Percentiles rank a stretch among this genome's conserved stretches.
Evolutionary conservation across 2,888 invertebrate species (phyloP).

Genomic region (Phengaris alcon): DNA sequence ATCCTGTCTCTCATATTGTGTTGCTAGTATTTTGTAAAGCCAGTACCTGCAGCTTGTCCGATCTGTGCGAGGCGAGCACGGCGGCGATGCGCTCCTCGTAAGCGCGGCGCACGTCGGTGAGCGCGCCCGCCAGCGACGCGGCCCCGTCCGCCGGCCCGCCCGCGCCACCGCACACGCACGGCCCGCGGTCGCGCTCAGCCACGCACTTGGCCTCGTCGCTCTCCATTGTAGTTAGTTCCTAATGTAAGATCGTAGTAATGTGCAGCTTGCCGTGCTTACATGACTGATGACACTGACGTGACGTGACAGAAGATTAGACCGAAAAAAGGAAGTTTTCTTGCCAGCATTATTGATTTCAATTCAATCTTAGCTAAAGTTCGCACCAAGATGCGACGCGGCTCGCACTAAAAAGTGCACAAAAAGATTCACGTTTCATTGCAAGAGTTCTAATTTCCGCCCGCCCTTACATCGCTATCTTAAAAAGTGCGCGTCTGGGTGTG

Average conservation of each 20-base stretch:
- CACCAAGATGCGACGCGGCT: no score
- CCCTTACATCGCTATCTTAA: no score
- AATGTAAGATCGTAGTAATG: no score
- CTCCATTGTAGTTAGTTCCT: background rate
- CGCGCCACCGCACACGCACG: constrained; percentile 48
- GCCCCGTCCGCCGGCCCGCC: constrained; percentile 42
- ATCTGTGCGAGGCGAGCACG: constrained; percentile 70
- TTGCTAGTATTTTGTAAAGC: background rate
- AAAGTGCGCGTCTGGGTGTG: no score
- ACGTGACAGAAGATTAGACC: background rate
- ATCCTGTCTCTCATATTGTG: no score
- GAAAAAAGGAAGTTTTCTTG: background rate
- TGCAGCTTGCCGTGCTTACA: background rate
- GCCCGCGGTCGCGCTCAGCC: constrained; percentile 46
- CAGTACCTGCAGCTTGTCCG: constrained; percentile 52
- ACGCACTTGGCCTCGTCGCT: constrained; percentile 47
- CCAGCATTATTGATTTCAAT: background rate
- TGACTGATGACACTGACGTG: background rate
- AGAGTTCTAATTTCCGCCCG: no score
- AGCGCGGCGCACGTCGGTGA: constrained; percentile 80
- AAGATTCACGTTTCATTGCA: no score
- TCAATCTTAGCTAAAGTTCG: no score
- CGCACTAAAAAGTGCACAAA: no score
- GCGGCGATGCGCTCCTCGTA: constrained; percentile 81
- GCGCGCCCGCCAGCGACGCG: constrained; percentile 59